phyloP scores from a whole-genome alignment of 2,113 vertebrate genomes.

The Proterorhinus semilunaris region DNA sequence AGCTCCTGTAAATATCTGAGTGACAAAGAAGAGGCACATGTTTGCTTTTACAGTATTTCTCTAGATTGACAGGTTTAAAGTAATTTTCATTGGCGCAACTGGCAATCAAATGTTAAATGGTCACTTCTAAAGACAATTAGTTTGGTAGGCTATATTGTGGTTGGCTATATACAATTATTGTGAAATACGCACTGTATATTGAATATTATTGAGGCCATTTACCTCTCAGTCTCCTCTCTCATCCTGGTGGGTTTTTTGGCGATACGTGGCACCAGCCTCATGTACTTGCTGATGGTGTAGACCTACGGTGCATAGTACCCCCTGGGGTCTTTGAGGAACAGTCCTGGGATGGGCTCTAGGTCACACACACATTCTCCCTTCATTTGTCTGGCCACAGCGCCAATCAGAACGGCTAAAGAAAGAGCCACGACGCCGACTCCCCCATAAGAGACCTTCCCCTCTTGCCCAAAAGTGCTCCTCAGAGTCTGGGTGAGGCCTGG shows the following conservation, averaged over 20 bases:
- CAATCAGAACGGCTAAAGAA: slow-evolving; percentile 45
- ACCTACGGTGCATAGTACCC: slow-evolving; percentile 8
- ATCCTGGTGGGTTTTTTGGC: slow-evolving; percentile 44
- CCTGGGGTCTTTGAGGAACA: slow-evolving; percentile 22
- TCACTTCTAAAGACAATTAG: too few relatives aligned
- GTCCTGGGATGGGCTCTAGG: slow-evolving; percentile 6
- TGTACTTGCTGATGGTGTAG: slow-evolving; percentile 22
- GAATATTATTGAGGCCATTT: background rate
- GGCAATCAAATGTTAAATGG: too few relatives aligned
- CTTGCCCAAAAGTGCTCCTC: slow-evolving; percentile 36
- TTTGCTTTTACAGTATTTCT: background rate
- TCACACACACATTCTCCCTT: slow-evolving; percentile 27
- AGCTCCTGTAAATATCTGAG: background rate
- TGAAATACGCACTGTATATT: too few relatives aligned
- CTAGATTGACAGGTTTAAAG: too few relatives aligned
- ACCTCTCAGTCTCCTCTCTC: slow-evolving; percentile 35
- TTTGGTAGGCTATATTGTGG: too few relatives aligned
- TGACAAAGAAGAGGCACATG: background rate
- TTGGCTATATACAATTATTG: background rate
- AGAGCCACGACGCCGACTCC: slow-evolving; percentile 41
- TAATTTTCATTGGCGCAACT: too few relatives aligned
- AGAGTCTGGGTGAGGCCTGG: slow-evolving; percentile 34
- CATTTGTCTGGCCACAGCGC: slow-evolving; percentile 33
- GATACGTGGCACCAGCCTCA: slow-evolving; percentile 37
- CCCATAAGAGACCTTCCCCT: slow-evolving; percentile 31